These are phyloP conservation scores for Sarcophaga caerulescens DNA, from an alignment of 2,888 invertebrate genomes.

Conservation along the genomic window DNA sequence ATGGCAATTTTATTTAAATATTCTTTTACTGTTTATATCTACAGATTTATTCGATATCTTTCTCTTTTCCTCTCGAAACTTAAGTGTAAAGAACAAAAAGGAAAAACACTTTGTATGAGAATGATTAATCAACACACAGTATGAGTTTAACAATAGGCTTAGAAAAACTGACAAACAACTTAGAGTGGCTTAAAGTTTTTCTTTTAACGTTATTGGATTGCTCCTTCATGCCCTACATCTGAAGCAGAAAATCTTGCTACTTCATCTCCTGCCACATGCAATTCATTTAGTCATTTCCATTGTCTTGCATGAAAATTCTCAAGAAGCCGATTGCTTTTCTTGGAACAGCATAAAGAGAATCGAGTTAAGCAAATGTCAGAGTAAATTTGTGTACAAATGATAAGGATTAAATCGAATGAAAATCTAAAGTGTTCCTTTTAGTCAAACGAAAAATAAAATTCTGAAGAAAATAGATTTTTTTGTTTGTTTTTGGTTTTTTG, in stretches of 20 bases:
- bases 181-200: conserved; percentile 56
- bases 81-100: background rate
- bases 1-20: too few species aligned
- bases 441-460: background rate
- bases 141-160: conserved; percentile 65
- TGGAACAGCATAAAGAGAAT: conserved; percentile 14
- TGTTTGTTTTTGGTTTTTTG: background rate
- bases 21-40: too few species aligned
- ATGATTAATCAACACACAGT: conserved; percentile 64
- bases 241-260: too few species aligned
- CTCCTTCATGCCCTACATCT: conserved; percentile 2
- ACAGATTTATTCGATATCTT: background rate
- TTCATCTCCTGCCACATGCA: background rate
- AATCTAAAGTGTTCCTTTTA: background rate
- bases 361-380: conserved; percentile 21
- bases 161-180: conserved; percentile 62
- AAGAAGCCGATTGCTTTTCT: background rate
- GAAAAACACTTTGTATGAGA: conserved; percentile 30
- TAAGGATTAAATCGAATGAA: conserved; percentile 3
- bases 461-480: conserved; percentile 9
- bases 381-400: conserved; percentile 37
- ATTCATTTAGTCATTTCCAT: background rate
- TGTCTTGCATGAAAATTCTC: background rate
- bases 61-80: background rate
- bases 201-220: conserved; percentile 60